Conservation (phyloP, 2,888 invertebrate genomes). For the Vannuccia rotundouncinata region DNA sequence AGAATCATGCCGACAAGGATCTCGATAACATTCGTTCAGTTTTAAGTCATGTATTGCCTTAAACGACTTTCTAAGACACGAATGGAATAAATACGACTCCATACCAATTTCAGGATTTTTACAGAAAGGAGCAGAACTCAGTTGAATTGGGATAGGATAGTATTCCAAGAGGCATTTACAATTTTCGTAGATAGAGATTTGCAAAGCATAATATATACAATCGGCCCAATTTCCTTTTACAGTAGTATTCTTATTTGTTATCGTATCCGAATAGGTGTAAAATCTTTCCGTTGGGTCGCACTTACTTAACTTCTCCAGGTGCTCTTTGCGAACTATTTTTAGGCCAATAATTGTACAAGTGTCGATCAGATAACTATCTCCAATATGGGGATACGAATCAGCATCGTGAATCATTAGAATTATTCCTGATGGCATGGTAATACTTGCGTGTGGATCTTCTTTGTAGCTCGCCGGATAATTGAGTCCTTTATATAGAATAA, state of each 20-base stretch:
- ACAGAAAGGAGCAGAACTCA: slow-evolving; percentile 27
- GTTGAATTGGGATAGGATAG: slow-evolving; percentile 27
- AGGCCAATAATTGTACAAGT: slow-evolving; percentile 26
- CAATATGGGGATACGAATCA: slow-evolving; percentile 33
- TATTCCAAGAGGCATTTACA: slow-evolving; percentile 31
- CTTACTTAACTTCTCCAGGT: slow-evolving; percentile 14
- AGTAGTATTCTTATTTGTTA: slow-evolving; percentile 22
- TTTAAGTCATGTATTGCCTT: not conserved
- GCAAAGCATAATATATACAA: slow-evolving; percentile 31
- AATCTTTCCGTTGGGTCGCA: not conserved
- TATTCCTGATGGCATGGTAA: slow-evolving; percentile 29
- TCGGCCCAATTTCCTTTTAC: slow-evolving; percentile 30
- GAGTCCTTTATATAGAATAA: slow-evolving; percentile 35
- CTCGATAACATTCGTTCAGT: slow-evolving; percentile 27
- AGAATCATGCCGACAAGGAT: slow-evolving; percentile 32
- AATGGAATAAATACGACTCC: not conserved
- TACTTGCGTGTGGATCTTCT: slow-evolving; percentile 7
- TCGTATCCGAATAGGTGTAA: slow-evolving; percentile 33
- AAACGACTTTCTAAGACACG: not conserved
- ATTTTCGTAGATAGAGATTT: slow-evolving; percentile 11
- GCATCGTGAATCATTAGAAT: slow-evolving; percentile 38
- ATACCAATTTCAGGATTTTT: slow-evolving; percentile 1
- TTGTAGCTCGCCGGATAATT: not conserved
- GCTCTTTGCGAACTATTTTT: slow-evolving; percentile 8
- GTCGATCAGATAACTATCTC: slow-evolving; percentile 32